Evolutionary conservation across 64 coral and sea anemone species (phyloP).

Genomic region (Montipora cactus): DNA sequence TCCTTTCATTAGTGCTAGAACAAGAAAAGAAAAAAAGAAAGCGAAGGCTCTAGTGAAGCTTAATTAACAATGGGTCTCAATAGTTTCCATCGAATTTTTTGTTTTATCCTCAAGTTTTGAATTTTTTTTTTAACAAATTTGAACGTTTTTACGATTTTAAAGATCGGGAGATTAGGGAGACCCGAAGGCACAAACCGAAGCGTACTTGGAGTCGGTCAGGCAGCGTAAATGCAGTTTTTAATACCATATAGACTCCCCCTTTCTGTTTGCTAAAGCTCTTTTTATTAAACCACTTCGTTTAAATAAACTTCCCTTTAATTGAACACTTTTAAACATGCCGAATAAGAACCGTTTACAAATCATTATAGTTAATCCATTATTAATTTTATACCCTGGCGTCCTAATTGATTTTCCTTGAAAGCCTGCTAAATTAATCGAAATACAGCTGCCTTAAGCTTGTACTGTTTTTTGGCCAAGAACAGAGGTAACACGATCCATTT

Average conservation of each 20-base stretch:
- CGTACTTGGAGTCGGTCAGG: neutral
- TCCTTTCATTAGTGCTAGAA: constrained; percentile 70
- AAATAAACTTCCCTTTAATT: constrained; percentile 98
- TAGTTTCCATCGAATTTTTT: constrained; percentile 7
- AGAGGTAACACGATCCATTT: constrained; percentile 52
- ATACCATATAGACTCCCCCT: constrained; percentile 40
- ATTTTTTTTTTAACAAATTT: neutral
- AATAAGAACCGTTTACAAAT: constrained; percentile 97
- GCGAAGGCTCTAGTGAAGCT: constrained; percentile 6
- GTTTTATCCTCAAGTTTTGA: neutral
- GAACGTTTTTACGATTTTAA: neutral
- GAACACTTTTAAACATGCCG: constrained; percentile 98
- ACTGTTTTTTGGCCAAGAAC: constrained; percentile 22
- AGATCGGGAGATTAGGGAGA: neutral
- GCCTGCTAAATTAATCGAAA: constrained; percentile 78
- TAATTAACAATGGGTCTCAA: constrained; percentile 45
- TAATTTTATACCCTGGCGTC: constrained; percentile 85
- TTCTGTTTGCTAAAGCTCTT: constrained; percentile 85
- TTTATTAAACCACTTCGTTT: constrained; percentile 87
- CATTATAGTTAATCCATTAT: constrained; percentile 97
- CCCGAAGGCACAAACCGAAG: neutral
- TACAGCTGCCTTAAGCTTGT: constrained; percentile 75
- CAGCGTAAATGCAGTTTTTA: constrained; percentile 8
- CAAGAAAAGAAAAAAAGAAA: constrained; percentile 54
- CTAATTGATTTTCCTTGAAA: constrained; percentile 95